These are phyloP conservation scores for Pseudochirops cupreus DNA, from an alignment of 2,797 vertebrate species.

Conservation along the genomic window DNA sequence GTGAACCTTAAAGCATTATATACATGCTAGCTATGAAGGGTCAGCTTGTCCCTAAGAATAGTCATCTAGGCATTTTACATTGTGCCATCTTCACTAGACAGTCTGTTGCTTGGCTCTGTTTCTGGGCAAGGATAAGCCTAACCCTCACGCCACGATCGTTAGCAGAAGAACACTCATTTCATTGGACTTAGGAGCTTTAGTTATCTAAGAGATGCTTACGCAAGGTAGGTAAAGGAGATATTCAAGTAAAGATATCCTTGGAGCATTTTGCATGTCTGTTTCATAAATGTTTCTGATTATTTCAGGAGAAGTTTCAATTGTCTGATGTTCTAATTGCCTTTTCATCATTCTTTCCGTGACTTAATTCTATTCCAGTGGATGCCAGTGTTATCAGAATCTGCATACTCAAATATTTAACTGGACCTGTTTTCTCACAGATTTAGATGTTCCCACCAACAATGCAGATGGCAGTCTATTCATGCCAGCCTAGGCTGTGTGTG, in stretches of 20 bases:
- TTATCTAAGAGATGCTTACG: constrained; percentile 32
- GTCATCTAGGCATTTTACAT: neutral
- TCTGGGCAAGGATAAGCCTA: neutral
- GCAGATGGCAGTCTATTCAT: too few species aligned
- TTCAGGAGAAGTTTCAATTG: constrained; percentile 24
- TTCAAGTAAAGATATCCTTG: constrained; percentile 12
- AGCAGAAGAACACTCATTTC: constrained; percentile 1
- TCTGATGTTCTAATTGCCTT: constrained; percentile 48
- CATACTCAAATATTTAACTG: neutral
- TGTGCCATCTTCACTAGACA: constrained; percentile 2
- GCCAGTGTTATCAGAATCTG: neutral
- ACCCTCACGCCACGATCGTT: neutral
- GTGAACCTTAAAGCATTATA: neutral
- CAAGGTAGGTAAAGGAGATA: neutral
- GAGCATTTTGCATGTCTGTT: constrained; percentile 47
- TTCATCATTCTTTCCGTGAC: constrained; percentile 73
- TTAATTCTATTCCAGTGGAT: neutral
- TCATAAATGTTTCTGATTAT: constrained; percentile 15
- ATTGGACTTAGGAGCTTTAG: neutral
- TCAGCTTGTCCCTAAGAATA: neutral
- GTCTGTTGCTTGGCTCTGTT: neutral
- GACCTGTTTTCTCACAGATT: too few species aligned
- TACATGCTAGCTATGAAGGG: neutral
- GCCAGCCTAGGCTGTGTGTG: too few species aligned
- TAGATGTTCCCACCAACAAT: too few species aligned